Percentiles rank a stretch among this genome's conserved stretches.
Evolutionary conservation across 2,888 invertebrate genomes (phyloP).

Genomic region (Pterostichus madidus): DNA sequence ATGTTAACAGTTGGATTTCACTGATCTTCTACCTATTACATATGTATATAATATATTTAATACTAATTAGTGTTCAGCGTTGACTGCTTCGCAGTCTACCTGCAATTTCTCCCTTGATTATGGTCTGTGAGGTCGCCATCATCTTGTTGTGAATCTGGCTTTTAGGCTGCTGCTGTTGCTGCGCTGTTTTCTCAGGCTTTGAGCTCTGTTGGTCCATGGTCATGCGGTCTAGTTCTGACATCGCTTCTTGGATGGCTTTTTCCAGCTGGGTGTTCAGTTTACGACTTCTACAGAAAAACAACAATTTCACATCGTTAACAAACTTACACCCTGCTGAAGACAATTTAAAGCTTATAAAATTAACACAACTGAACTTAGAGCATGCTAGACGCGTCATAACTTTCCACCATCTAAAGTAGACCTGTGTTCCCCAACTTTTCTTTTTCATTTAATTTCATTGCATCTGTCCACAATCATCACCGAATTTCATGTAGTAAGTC

Average conservation of each 20-base stretch:
- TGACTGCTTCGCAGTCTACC: slow-evolving; percentile 79
- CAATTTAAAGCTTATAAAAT: no score
- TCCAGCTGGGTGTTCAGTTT: slow-evolving; percentile 94
- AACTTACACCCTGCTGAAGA: no score
- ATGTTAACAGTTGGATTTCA: slow-evolving; percentile 47
- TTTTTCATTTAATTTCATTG: no score
- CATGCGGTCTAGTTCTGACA: slow-evolving; percentile 91
- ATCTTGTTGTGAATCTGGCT: slow-evolving; percentile 65
- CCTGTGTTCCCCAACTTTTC: no score
- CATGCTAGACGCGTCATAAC: no score
- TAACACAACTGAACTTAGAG: no score
- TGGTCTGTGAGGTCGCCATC: slow-evolving; percentile 43
- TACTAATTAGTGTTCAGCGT: slow-evolving; percentile 74
- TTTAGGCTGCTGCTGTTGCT: slow-evolving; percentile 69
- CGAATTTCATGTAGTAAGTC: no score
- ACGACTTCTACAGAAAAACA: slow-evolving; percentile 86
- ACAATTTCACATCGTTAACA: background rate
- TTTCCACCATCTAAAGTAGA: no score
- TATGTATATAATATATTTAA: slow-evolving; percentile 63
- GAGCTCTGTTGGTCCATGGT: slow-evolving; percentile 75
- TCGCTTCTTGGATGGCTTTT: slow-evolving; percentile 95
- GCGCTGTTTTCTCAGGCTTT: slow-evolving; percentile 72
- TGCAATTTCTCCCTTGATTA: slow-evolving; percentile 72
- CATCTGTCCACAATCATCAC: no score
- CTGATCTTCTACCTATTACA: slow-evolving; percentile 51